phyloP scores from a whole-genome alignment of 2,888 invertebrate genomes.

The Nymphalis c-album region DNA sequence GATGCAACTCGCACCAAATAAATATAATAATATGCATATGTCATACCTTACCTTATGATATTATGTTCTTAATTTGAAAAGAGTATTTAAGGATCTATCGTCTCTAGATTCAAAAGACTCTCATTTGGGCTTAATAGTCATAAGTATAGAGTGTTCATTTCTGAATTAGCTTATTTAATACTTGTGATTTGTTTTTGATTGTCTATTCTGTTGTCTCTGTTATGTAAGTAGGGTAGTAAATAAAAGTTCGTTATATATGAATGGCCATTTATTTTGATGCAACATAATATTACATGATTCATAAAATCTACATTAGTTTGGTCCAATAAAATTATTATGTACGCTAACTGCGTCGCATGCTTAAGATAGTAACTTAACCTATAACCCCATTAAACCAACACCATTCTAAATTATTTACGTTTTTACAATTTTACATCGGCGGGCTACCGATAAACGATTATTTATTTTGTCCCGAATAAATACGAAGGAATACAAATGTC shows the following conservation, averaged over 20 bases:
- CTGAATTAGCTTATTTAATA: background rate
- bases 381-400: slow-evolving; percentile 57
- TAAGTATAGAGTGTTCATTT: background rate
- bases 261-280: slow-evolving; percentile 68
- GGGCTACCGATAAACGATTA: slow-evolving; percentile 57
- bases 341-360: slow-evolving; percentile 68
- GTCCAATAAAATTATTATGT: slow-evolving; percentile 58
- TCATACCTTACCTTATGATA: slow-evolving; percentile 20
- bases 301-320: slow-evolving; percentile 75
- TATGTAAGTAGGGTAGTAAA: slow-evolving; percentile 35
- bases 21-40: slow-evolving; percentile 38
- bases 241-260: slow-evolving; percentile 44
- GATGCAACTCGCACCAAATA: slow-evolving; percentile 59
- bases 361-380: slow-evolving; percentile 42
- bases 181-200: background rate
- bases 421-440: slow-evolving; percentile 60
- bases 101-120: background rate
- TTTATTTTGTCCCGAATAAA: slow-evolving; percentile 80
- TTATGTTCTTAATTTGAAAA: background rate
- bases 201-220: background rate
- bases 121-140: background rate
- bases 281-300: slow-evolving; percentile 51
- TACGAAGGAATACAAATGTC: slow-evolving; percentile 50
- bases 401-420: slow-evolving; percentile 53
- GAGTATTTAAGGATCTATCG: background rate